phyloP scores from a whole-genome alignment of 2,888 invertebrate species.

The Psylliodes chrysocephalus region DNA sequence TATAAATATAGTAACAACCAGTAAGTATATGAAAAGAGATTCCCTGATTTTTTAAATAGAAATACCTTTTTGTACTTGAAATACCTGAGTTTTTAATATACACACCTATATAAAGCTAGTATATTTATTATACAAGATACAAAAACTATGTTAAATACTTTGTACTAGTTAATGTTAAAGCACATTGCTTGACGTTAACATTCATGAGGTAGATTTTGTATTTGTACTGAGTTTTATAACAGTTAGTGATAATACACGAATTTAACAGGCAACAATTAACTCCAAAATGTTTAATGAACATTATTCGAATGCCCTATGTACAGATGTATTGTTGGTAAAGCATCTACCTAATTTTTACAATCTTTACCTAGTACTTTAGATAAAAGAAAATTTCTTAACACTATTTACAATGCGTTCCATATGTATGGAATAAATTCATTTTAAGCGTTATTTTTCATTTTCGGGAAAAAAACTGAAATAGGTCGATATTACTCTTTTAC shows the following conservation, averaged over 20 bases:
- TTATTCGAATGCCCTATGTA: conserved; percentile 57
- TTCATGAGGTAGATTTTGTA: conserved; percentile 59
- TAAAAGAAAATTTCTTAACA: background rate
- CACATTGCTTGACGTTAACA: conserved; percentile 44
- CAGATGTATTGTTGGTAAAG: conserved; percentile 37
- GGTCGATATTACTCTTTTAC: no score
- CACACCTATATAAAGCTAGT: conserved; percentile 56
- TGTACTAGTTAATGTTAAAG: conserved; percentile 53
- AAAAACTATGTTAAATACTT: conserved; percentile 54
- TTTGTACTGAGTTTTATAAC: conserved; percentile 54
- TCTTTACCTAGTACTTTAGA: background rate
- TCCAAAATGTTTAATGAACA: conserved; percentile 46
- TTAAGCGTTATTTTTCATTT: no score
- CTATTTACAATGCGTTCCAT: background rate
- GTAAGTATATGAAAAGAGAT: conserved; percentile 48
- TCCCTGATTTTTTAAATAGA: conserved; percentile 49
- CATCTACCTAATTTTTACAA: conserved; percentile 2
- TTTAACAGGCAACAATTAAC: conserved; percentile 56
- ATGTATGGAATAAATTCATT: no score
- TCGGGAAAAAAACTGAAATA: no score
- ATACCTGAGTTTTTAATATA: conserved; percentile 53
- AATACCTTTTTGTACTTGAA: conserved; percentile 49
- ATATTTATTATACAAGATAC: conserved; percentile 48
- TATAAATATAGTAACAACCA: conserved; percentile 34
- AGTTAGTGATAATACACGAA: conserved; percentile 47